Conservation (phyloP, 2,888 invertebrate genomes). For the Aphodius granarius region DNA sequence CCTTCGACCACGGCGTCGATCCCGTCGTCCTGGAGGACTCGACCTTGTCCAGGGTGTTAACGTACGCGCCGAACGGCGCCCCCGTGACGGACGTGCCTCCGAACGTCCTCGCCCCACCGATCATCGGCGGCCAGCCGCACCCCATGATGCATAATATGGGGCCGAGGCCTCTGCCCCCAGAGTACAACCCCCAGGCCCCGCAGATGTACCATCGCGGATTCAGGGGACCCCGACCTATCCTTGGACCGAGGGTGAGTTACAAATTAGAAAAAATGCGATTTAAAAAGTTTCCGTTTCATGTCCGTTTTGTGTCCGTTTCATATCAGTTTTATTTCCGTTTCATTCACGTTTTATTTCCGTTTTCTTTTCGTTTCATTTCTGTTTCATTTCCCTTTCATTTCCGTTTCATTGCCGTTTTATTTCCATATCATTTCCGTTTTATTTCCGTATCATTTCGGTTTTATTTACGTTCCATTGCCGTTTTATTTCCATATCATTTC, state of each 20-base stretch:
- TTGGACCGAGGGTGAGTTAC: slow-evolving; percentile 38
- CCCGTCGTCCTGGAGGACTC: slow-evolving; percentile 94
- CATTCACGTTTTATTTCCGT: too few species aligned
- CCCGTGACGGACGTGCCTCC: slow-evolving; percentile 38
- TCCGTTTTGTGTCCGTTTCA: too few species aligned
- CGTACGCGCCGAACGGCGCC: slow-evolving; percentile 55
- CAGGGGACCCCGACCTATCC: slow-evolving; percentile 46
- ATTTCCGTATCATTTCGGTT: too few species aligned
- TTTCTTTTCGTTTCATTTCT: too few species aligned
- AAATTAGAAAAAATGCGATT: too few species aligned
- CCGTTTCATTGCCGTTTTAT: too few species aligned
- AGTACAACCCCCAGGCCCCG: slow-evolving; percentile 52
- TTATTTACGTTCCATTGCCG: too few species aligned
- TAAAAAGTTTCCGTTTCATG: too few species aligned
- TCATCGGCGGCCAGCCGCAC: slow-evolving; percentile 48
- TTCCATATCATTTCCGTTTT: too few species aligned
- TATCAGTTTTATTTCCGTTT: too few species aligned
- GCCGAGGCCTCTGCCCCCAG: slow-evolving; percentile 41
- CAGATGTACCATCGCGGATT: slow-evolving; percentile 50
- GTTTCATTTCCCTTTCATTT: too few species aligned
- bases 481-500: too few species aligned
- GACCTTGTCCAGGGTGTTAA: slow-evolving; percentile 60
- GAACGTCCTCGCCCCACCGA: slow-evolving; percentile 36
- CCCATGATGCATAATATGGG: slow-evolving; percentile 45
- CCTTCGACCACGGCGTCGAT: slow-evolving; percentile 95